Evolutionary conservation across 2,113 vertebrate species (phyloP).

Genomic region (Australoheros scitulus): DNA sequence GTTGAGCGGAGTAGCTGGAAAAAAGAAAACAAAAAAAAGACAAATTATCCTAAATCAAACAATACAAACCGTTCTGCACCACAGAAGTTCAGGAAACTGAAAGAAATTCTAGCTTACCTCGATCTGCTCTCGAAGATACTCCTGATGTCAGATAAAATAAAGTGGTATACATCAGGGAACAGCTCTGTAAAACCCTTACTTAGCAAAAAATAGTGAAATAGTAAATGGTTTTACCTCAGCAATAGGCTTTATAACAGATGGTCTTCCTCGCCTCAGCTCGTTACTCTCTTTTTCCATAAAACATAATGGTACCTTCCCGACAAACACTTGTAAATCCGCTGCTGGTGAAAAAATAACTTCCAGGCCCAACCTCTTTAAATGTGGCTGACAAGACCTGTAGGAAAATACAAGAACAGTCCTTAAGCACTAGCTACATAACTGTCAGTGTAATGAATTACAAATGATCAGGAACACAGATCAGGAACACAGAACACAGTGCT

Average conservation of each 20-base stretch:
- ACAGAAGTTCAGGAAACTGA: not conserved
- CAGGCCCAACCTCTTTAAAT: conserved; percentile 85
- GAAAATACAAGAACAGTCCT: not conserved
- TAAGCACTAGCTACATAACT: not conserved
- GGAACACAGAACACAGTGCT: too few relatives aligned
- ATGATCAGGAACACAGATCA: not conserved
- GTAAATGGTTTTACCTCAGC: conserved; percentile 82
- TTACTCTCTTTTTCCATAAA: conserved; percentile 92
- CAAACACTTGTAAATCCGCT: conserved; percentile 77
- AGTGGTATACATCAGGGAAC: not conserved
- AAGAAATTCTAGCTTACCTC: conserved; percentile 82
- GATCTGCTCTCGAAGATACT: conserved; percentile 91
- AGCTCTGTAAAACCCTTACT: not conserved
- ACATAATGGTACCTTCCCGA: conserved; percentile 89
- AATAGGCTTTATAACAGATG: conserved; percentile 85
- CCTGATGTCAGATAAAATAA: conserved; percentile 75
- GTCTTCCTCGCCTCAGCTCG: conserved; percentile 87
- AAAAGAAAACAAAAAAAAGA: not conserved
- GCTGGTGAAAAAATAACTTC: conserved; percentile 84
- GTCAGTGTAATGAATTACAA: not conserved
- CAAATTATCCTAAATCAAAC: not conserved
- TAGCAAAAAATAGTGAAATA: not conserved
- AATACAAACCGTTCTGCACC: not conserved
- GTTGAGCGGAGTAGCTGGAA: conserved; percentile 86
- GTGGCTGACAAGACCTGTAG: conserved; percentile 85